These are phyloP conservation scores for Pelobates fuscus DNA, from an alignment of 2,113 vertebrate species.

Conservation along the genomic window DNA sequence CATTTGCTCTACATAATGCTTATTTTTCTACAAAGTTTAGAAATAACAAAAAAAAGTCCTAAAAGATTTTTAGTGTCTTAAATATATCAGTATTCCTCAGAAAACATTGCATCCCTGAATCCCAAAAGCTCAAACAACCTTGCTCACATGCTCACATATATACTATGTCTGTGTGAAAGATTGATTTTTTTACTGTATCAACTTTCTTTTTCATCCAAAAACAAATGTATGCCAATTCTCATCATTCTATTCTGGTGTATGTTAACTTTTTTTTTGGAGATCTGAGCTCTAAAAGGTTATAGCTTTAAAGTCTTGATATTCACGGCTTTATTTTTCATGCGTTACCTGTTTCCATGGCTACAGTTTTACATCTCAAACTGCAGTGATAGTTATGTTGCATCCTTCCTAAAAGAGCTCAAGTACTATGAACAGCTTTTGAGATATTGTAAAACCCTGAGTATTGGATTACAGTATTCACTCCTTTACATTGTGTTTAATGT, in stretches of 20 bases:
- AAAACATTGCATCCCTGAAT: no score
- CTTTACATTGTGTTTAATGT: not conserved
- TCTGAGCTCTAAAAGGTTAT: constrained; percentile 41
- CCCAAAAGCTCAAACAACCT: no score
- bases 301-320: constrained; percentile 37
- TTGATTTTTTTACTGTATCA: no score
- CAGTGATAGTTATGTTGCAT: constrained; percentile 29
- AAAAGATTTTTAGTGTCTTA: no score
- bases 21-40: no score
- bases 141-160: no score
- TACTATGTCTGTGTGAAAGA: no score
- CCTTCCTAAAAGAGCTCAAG: constrained; percentile 32
- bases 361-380: constrained; percentile 17
- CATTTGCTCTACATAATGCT: no score
- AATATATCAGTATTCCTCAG: no score
- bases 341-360: constrained; percentile 29
- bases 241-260: constrained; percentile 33
- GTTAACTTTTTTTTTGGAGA: constrained; percentile 28
- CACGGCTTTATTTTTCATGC: constrained; percentile 33
- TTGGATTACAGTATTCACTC: not conserved
- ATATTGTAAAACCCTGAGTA: constrained; percentile 16
- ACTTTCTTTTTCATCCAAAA: not conserved
- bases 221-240: constrained; percentile 20
- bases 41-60: no score
- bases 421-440: constrained; percentile 1